Conservation (phyloP, 1,140 invertebrate genomes). For the Helicoverpa armigera region DNA sequence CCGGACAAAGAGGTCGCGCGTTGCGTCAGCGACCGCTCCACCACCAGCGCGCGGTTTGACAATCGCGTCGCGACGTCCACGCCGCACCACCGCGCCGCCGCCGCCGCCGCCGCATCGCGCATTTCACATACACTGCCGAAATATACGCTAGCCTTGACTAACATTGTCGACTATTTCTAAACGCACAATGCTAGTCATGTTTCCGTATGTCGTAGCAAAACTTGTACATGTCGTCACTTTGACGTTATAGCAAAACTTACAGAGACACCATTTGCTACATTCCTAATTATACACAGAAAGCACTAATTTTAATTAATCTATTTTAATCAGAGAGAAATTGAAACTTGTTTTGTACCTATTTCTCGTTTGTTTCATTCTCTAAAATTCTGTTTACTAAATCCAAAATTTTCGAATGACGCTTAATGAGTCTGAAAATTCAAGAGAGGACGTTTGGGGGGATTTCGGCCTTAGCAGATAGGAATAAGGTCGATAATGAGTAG, state of each 20-base stretch:
- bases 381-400: slow-evolving; percentile 76
- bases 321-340: slow-evolving; percentile 45
- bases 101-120: slow-evolving; percentile 57
- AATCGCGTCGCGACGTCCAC: slow-evolving; percentile 56
- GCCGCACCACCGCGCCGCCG: slow-evolving; percentile 54
- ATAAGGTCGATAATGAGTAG: slow-evolving; percentile 65
- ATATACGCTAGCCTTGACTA: slow-evolving; percentile 72
- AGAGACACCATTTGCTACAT: not conserved
- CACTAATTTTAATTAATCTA: slow-evolving; percentile 35
- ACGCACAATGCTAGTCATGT: slow-evolving; percentile 54
- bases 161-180: slow-evolving; percentile 69
- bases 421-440: slow-evolving; percentile 81
- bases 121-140: slow-evolving; percentile 74
- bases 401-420: slow-evolving; percentile 77
- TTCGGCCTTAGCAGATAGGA: slow-evolving; percentile 57
- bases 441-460: slow-evolving; percentile 59
- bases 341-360: slow-evolving; percentile 56
- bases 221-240: slow-evolving; percentile 28
- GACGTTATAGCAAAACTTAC: slow-evolving; percentile 3
- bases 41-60: slow-evolving; percentile 55
- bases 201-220: slow-evolving; percentile 56
- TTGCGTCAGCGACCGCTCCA: slow-evolving; percentile 77
- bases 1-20: slow-evolving; percentile 83
- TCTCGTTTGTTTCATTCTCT: slow-evolving; percentile 66
- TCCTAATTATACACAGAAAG: slow-evolving; percentile 35